A percentile compares a stretch with the other conserved stretches of the same genome.
Conservation (phyloP, 2,797 vertebrate genomes). For the Hyperoplus lanceolatus region DNA sequence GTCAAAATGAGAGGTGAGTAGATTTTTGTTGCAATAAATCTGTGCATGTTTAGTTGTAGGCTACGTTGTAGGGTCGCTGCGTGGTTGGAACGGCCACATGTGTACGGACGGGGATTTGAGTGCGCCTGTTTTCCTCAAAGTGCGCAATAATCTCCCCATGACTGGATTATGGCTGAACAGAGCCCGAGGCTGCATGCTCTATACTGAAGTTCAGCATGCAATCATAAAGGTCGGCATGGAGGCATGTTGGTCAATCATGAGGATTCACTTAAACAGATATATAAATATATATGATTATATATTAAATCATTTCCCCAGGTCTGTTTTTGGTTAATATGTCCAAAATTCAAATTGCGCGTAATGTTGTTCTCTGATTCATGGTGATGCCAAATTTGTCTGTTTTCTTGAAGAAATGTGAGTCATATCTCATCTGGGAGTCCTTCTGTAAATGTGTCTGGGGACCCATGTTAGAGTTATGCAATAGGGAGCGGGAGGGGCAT, state of each 20-base stretch:
- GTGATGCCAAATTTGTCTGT: not conserved
- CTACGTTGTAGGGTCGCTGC: constrained; percentile 8
- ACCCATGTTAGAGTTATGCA: constrained; percentile 81
- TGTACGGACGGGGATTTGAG: constrained; percentile 55
- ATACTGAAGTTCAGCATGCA: constrained; percentile 30
- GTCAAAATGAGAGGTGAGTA: constrained; percentile 86
- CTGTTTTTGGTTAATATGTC: not conserved
- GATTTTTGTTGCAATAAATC: not conserved
- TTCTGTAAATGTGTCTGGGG: constrained; percentile 38
- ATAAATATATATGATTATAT: not conserved
- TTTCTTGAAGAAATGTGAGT: constrained; percentile 29
- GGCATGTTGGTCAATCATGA: not conserved
- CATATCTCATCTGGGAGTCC: constrained; percentile 40
- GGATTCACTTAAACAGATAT: not conserved
- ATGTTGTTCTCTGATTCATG: not conserved
- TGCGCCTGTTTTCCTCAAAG: constrained; percentile 68
- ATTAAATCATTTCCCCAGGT: not conserved
- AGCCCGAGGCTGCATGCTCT: constrained; percentile 38
- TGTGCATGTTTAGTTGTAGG: constrained; percentile 7
- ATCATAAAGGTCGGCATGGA: not conserved
- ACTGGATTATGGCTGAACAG: constrained; percentile 72
- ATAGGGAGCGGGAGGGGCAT: constrained; percentile 64
- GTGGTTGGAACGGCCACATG: constrained; percentile 59
- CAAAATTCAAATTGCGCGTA: not conserved
- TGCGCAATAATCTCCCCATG: constrained; percentile 77